Conservation (phyloP, 2,113 vertebrate species). For the Halcyon senegalensis region DNA sequence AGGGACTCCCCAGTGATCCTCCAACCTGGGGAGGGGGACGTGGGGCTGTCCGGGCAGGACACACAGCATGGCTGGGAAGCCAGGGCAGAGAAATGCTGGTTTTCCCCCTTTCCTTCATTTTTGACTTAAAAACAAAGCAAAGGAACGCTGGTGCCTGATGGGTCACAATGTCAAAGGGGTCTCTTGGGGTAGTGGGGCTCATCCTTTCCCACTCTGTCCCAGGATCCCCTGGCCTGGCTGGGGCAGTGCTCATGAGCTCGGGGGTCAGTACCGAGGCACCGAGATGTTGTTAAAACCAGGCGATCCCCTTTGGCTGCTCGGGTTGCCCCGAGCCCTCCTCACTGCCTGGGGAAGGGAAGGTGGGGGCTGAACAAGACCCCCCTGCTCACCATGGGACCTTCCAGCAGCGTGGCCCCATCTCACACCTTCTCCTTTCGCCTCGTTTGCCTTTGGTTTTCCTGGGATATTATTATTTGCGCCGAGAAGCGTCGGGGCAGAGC, state of each 20-base stretch:
- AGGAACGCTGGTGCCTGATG: not conserved
- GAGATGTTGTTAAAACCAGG: not conserved
- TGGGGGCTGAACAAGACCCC: not conserved
- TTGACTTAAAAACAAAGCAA: not conserved
- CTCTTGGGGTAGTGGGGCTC: not conserved
- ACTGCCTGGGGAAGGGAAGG: accelerated
- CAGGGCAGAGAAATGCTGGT: accelerated
- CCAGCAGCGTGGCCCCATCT: not conserved
- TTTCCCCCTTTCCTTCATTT: not conserved
- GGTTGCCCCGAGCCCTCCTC: not conserved
- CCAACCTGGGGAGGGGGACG: accelerated
- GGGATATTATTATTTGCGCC: accelerated
- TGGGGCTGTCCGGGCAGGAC: not conserved
- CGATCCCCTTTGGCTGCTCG: accelerated
- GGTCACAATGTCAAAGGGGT: not conserved
- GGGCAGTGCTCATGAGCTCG: accelerated
- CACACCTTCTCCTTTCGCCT: accelerated
- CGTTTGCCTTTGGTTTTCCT: not conserved
- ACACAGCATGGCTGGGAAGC: accelerated
- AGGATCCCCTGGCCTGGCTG: accelerated
- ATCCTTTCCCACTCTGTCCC: accelerated
- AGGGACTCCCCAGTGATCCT: not conserved
- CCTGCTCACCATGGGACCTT: accelerated
- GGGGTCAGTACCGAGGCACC: not conserved
- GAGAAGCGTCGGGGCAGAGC: not conserved